Percentiles rank a stretch among this genome's conserved stretches.
Evolutionary conservation across 2,113 vertebrate species (phyloP).

Genomic region (Pluvialis apricaria): DNA sequence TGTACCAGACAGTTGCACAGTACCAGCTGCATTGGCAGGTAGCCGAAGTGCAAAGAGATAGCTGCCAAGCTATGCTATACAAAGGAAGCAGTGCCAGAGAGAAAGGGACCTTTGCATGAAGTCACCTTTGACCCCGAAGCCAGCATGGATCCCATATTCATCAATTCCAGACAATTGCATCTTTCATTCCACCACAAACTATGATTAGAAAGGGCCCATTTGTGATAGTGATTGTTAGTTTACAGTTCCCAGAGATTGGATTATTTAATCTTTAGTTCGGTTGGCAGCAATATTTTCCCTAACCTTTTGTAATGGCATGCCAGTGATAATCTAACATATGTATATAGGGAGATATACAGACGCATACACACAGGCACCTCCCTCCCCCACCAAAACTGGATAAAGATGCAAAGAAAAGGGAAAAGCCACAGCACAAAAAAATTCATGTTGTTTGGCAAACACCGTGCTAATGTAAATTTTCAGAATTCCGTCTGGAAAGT

Average conservation of each 20-base stretch:
- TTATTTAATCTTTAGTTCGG: slow-evolving; percentile 69
- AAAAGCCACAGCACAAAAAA: background rate
- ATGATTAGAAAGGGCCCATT: slow-evolving; percentile 75
- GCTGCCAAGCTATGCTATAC: slow-evolving; percentile 85
- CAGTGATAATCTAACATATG: slow-evolving; percentile 62
- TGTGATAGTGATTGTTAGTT: slow-evolving; percentile 69
- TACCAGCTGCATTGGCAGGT: slow-evolving; percentile 92
- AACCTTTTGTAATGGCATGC: slow-evolving; percentile 50
- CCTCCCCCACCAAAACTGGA: background rate
- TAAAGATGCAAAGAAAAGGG: background rate
- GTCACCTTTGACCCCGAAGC: slow-evolving; percentile 81
- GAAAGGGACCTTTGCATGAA: slow-evolving; percentile 81
- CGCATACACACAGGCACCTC: background rate
- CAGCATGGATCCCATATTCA: slow-evolving; percentile 90
- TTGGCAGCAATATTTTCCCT: slow-evolving; percentile 68
- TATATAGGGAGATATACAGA: slow-evolving; percentile 20
- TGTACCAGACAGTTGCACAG: slow-evolving; percentile 82
- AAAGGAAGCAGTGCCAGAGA: slow-evolving; percentile 83
- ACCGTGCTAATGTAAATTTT: background rate
- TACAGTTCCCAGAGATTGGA: slow-evolving; percentile 71
- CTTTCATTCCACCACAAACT: slow-evolving; percentile 87
- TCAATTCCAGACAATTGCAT: slow-evolving; percentile 90
- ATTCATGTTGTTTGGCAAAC: background rate
- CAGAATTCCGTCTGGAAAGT: background rate
- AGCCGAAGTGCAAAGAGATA: slow-evolving; percentile 83